Percentiles rank a stretch among this genome's conserved stretches.
Conservation (phyloP, 64 coral and sea anemone species). For the Montipora foliosa region DNA sequence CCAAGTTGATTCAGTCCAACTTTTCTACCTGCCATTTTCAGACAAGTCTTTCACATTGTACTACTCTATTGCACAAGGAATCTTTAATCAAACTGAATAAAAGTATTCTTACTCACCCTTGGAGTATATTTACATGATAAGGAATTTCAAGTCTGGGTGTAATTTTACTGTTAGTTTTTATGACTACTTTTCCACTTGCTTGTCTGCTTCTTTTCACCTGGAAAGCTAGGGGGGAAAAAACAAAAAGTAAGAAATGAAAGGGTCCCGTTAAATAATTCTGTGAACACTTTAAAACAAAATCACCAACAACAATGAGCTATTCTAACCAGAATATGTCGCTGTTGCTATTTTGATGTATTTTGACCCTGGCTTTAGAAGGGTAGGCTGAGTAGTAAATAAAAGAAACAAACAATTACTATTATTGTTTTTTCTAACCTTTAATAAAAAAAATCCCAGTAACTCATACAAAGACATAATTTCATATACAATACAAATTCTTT, state of each 20-base stretch:
- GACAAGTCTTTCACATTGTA: no score
- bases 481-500: no score
- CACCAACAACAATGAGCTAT: neutral
- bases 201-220: conserved; percentile 91
- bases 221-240: conserved; percentile 61
- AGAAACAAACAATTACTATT: neutral
- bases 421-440: no score
- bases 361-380: conserved; percentile 83
- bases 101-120: conserved; percentile 73
- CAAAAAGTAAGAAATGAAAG: neutral
- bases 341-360: conserved; percentile 89
- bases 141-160: conserved; percentile 83
- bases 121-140: conserved; percentile 93
- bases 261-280: neutral
- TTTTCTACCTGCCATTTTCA: no score
- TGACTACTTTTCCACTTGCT: conserved; percentile 83
- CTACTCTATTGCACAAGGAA: no score
- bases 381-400: conserved; percentile 66
- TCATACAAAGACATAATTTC: no score
- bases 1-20: no score
- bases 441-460: no score
- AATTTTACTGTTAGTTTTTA: conserved; percentile 93
- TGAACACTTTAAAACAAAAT: neutral
- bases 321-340: conserved; percentile 88
- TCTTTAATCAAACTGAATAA: neutral